phyloP scores from a whole-genome alignment of 2,113 vertebrate genomes.

The Pagrus major region DNA sequence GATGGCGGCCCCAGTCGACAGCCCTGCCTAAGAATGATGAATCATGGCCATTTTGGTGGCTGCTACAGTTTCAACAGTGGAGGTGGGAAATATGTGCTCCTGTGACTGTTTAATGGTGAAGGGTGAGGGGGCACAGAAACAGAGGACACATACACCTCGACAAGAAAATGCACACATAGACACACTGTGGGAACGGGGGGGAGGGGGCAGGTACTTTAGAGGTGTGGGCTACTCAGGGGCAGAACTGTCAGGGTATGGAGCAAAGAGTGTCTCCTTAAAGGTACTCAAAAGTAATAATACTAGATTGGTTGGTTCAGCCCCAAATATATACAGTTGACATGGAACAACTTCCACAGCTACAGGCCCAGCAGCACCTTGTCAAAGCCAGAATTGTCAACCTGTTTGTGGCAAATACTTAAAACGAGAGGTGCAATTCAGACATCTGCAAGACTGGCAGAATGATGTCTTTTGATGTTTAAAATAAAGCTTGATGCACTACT shows the following conservation, averaged over 20 bases:
- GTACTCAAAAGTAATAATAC: neutral
- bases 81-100: conserved; percentile 56
- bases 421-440: conserved; percentile 16
- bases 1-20: conserved; percentile 15
- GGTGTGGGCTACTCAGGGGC: conserved; percentile 60
- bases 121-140: conserved; percentile 72
- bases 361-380: conserved; percentile 46
- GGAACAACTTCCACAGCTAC: conserved; percentile 39
- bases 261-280: conserved; percentile 6
- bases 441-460: neutral
- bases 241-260: conserved; percentile 10
- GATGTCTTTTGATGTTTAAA: neutral
- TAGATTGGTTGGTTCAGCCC: conserved; percentile 17
- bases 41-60: conserved; percentile 18
- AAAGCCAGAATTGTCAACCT: conserved; percentile 13
- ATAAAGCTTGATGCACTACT: neutral
- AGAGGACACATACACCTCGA: conserved; percentile 77
- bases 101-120: conserved; percentile 70
- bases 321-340: conserved; percentile 18
- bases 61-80: conserved; percentile 35
- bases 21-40: conserved; percentile 24
- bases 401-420: conserved; percentile 1
- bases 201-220: conserved; percentile 51
- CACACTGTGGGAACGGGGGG: conserved; percentile 68
- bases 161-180: conserved; percentile 78